Evolutionary conservation across 2,888 invertebrate genomes (phyloP).

Genomic region (Platypus cylindrus): DNA sequence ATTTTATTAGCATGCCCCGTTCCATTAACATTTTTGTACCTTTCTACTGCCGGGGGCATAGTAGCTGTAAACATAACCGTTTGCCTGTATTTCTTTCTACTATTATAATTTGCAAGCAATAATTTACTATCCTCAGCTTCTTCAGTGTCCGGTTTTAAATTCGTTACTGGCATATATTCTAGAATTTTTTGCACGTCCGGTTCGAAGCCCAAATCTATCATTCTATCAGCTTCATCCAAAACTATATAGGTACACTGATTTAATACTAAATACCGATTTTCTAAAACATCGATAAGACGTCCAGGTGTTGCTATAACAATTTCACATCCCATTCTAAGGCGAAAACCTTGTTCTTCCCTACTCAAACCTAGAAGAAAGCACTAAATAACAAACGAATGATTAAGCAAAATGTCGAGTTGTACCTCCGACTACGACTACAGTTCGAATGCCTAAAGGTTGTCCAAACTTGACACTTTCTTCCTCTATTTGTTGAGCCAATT

Average conservation of each 20-base stretch:
- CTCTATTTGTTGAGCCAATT: constrained; percentile 98
- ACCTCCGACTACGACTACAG: constrained; percentile 93
- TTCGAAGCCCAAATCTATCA: constrained; percentile 99
- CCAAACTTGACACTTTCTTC: constrained; percentile 98
- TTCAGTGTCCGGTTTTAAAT: constrained; percentile 95
- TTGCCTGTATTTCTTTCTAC: constrained; percentile 95
- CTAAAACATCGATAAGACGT: constrained; percentile 95
- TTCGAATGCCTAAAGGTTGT: constrained; percentile 75
- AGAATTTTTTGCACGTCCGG: constrained; percentile 96
- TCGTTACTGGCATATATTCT: constrained; percentile 95
- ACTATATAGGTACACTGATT: constrained; percentile 98
- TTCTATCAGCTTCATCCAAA: constrained; percentile 92
- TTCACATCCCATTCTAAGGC: constrained; percentile 93
- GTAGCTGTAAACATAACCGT: constrained; percentile 99
- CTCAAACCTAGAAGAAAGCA: constrained; percentile 49
- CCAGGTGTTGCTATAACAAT: constrained; percentile 99
- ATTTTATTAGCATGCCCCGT: too few species aligned
- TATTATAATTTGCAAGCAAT: constrained; percentile 84
- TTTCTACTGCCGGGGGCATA: constrained; percentile 97
- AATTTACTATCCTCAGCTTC: constrained; percentile 80
- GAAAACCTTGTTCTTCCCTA: constrained; percentile 96
- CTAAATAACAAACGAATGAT: not conserved
- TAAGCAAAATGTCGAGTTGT: not conserved
- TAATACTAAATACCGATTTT: constrained; percentile 87
- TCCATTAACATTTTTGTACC: constrained; percentile 37